Evolutionary conservation across 2,797 vertebrate genomes (phyloP).

Genomic region (Sitta carolinensis): DNA sequence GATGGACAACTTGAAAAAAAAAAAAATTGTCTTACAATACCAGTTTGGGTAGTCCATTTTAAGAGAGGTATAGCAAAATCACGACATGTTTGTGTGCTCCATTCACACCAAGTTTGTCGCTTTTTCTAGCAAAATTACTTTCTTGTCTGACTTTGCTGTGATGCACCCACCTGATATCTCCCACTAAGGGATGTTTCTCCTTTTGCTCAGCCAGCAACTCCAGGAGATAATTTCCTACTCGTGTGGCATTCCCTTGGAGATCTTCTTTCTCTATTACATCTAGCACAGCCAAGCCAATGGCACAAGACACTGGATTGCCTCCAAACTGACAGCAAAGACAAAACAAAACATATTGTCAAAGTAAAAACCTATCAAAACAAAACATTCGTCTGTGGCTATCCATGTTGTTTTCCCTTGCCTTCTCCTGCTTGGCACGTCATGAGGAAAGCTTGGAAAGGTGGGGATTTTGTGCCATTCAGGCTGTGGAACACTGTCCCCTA

Average conservation of each 20-base stretch:
- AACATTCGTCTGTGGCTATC: not conserved
- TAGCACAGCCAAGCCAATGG: slow-evolving; percentile 91
- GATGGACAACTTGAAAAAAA: not conserved
- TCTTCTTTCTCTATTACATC: slow-evolving; percentile 91
- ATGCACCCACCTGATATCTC: slow-evolving; percentile 87
- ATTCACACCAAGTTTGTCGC: not conserved
- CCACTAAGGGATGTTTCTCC: slow-evolving; percentile 87
- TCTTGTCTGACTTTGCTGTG: not conserved
- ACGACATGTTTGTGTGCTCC: not conserved
- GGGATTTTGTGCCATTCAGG: not conserved
- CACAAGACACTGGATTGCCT: slow-evolving; percentile 96
- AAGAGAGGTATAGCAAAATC: not conserved
- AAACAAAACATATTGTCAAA: not conserved
- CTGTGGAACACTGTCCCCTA: not conserved
- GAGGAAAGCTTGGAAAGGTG: not conserved
- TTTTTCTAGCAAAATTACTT: not conserved
- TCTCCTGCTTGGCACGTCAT: not conserved
- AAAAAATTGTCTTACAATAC: not conserved
- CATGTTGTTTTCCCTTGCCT: not conserved
- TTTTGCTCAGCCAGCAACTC: slow-evolving; percentile 83
- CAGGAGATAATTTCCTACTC: slow-evolving; percentile 87
- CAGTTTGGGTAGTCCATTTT: not conserved
- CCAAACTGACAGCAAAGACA: slow-evolving; percentile 85
- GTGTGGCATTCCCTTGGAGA: slow-evolving; percentile 87
- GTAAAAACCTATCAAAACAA: not conserved